Conservation (phyloP, 1,140 invertebrate genomes). For the Heliconius hermathena region DNA sequence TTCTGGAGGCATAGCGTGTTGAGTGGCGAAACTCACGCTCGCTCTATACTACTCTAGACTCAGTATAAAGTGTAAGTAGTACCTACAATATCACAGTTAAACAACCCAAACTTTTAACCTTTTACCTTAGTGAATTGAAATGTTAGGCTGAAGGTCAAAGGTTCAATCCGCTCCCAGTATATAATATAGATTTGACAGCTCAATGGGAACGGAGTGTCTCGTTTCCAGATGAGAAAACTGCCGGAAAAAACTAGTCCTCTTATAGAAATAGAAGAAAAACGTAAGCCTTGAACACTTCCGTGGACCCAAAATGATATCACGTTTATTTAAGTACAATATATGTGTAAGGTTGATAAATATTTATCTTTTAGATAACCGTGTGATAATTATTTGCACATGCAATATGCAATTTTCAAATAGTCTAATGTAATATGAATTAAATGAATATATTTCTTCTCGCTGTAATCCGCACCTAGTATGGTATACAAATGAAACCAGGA, state of each 20-base stretch:
- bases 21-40: too few relatives aligned
- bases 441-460: neutral
- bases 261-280: neutral
- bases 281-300: neutral
- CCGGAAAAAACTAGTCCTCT: too few relatives aligned
- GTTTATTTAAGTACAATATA: neutral
- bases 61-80: neutral
- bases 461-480: too few relatives aligned
- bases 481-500: too few relatives aligned
- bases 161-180: neutral
- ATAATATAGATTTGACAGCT: neutral
- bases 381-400: constrained; percentile 1
- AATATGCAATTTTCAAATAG: constrained; percentile 3
- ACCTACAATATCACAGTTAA: neutral
- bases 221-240: neutral
- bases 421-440: neutral
- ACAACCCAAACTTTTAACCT: neutral
- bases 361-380: constrained; percentile 9
- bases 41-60: too few relatives aligned
- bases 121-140: neutral
- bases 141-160: neutral
- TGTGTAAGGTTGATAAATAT: neutral
- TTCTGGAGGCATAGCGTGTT: too few relatives aligned
- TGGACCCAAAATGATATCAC: constrained; percentile 10
- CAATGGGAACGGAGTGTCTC: too few relatives aligned